Conservation (phyloP, 92 coral and sea anemone genomes). For the Palythoa caribaeorum region DNA sequence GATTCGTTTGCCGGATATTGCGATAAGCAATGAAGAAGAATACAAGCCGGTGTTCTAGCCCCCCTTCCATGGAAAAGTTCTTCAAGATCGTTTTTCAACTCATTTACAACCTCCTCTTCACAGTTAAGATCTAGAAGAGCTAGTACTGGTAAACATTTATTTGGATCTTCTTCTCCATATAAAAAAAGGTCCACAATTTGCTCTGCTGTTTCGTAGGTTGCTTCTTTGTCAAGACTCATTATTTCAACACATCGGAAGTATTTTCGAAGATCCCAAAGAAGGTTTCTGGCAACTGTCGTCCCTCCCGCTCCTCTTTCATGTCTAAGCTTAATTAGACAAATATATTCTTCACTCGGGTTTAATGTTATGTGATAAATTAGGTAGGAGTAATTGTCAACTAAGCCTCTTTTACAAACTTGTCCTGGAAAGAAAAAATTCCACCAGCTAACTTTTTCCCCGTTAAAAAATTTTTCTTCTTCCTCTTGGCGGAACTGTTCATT, state of each 20-base stretch:
- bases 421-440: constrained; percentile 50
- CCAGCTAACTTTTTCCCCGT: constrained; percentile 43
- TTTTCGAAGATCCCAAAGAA: constrained; percentile 64
- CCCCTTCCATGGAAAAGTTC: constrained; percentile 42
- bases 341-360: constrained; percentile 46
- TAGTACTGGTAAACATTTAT: constrained; percentile 20
- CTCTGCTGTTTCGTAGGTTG: constrained; percentile 34
- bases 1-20: constrained; percentile 32
- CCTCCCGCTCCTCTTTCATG: constrained; percentile 74
- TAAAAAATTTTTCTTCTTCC: constrained; percentile 35
- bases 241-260: constrained; percentile 41
- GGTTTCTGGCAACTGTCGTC: constrained; percentile 62
- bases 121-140: constrained; percentile 38
- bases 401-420: constrained; percentile 41
- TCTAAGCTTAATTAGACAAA: constrained; percentile 45
- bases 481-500: constrained; percentile 28
- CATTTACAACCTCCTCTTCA: constrained; percentile 33
- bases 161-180: constrained; percentile 40
- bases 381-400: constrained; percentile 21
- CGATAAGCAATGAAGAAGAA: constrained; percentile 46
- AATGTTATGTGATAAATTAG: constrained; percentile 2
- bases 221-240: constrained; percentile 31
- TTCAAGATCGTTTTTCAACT: constrained; percentile 35
- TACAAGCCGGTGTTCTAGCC: constrained; percentile 52
- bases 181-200: constrained; percentile 31